These are phyloP conservation scores for Ornithorhynchus anatinus DNA, from an alignment of 2,113 vertebrate species.

Conservation along the genomic window DNA sequence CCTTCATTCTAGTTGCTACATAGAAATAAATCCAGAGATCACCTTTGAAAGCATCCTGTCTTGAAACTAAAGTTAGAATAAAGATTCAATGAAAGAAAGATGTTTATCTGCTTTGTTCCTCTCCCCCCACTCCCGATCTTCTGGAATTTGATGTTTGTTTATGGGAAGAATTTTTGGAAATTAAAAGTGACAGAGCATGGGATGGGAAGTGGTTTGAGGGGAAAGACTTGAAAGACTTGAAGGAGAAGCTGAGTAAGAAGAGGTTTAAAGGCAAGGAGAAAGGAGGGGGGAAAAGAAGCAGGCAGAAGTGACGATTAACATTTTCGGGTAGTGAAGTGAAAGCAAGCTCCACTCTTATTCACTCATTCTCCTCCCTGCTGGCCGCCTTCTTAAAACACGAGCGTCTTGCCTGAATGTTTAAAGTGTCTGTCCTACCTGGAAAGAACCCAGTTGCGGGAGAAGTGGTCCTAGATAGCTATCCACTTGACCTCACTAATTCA, in stretches of 20 bases:
- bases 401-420: not conserved
- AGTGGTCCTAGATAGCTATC: too few relatives aligned
- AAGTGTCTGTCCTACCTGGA: not conserved
- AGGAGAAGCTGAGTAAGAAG: too few relatives aligned
- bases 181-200: not conserved
- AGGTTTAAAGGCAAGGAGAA: too few relatives aligned
- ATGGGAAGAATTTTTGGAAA: not conserved
- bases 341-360: not conserved
- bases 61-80: not conserved
- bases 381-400: not conserved
- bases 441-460: not conserved
- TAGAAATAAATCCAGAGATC: not conserved
- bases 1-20: too few relatives aligned
- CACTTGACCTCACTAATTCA: too few relatives aligned
- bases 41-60: not conserved
- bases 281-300: not conserved
- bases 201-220: not conserved
- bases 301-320: not conserved
- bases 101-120: not conserved
- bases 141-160: not conserved
- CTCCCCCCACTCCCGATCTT: slow-evolving; percentile 1
- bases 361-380: not conserved
- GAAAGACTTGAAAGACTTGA: not conserved
- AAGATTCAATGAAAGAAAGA: not conserved
- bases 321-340: not conserved